These are phyloP conservation scores for Troilus luridus DNA, from an alignment of 2,888 invertebrate genomes.

Conservation along the genomic window DNA sequence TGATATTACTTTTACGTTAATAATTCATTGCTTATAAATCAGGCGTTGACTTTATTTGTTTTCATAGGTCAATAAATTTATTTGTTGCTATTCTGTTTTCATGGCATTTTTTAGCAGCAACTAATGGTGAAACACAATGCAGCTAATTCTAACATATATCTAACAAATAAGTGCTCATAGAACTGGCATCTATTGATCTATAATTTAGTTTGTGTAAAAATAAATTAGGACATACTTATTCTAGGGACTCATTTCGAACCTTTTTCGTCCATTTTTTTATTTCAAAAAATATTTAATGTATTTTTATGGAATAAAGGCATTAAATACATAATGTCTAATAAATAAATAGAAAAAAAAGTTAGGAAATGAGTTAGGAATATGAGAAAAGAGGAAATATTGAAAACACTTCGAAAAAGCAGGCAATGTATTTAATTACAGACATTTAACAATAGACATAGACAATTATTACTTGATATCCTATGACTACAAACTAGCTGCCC, in stretches of 20 bases:
- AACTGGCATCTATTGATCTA: background rate
- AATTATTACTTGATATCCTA: slow-evolving; percentile 7
- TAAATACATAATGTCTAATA: background rate
- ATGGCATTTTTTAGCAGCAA: background rate
- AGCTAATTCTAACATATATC: slow-evolving; percentile 16
- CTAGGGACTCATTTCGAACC: background rate
- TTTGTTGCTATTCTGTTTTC: background rate
- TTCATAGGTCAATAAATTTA: background rate
- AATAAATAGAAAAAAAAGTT: background rate
- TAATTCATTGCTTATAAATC: background rate
- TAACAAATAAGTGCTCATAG: slow-evolving; percentile 28
- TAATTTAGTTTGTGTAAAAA: background rate
- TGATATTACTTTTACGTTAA: background rate
- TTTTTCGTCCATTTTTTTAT: background rate
- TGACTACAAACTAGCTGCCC: slow-evolving; percentile 39
- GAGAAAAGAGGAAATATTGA: slow-evolving; percentile 40
- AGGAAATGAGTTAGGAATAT: slow-evolving; percentile 33
- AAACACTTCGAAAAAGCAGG: slow-evolving; percentile 51
- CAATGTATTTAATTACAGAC: slow-evolving; percentile 45
- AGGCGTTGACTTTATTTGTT: background rate
- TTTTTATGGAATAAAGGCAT: background rate
- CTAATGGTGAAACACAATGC: slow-evolving; percentile 5
- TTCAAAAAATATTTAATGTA: background rate
- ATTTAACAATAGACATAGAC: slow-evolving; percentile 17
- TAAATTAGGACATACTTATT: background rate